phyloP scores from a whole-genome alignment of 2,888 invertebrate genomes.

The Corythucha ciliata region DNA sequence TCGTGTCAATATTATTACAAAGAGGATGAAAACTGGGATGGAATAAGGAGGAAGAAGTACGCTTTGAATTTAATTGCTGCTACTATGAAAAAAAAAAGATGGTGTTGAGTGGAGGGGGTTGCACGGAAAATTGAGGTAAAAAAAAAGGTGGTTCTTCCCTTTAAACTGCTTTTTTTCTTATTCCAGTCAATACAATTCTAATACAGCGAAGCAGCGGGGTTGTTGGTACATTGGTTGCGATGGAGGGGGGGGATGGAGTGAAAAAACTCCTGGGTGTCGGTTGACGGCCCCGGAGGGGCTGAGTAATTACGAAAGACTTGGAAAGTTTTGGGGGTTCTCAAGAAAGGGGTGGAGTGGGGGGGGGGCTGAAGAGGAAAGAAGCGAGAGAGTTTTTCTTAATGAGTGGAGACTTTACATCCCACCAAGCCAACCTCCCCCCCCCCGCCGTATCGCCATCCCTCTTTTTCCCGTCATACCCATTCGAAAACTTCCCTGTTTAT shows the following conservation, averaged over 20 bases:
- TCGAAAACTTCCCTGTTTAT: slow-evolving; percentile 23
- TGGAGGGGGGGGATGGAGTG: too few species aligned
- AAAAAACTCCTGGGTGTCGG: too few species aligned
- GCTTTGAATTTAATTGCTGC: slow-evolving; percentile 26
- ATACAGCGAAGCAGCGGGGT: too few species aligned
- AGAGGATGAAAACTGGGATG: slow-evolving; percentile 14
- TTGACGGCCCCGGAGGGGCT: too few species aligned
- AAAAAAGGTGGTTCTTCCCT: slow-evolving; percentile 19
- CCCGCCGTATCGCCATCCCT: too few species aligned
- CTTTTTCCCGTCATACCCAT: too few species aligned
- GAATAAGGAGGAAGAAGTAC: slow-evolving; percentile 13
- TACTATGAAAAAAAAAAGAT: too few species aligned
- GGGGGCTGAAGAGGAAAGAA: too few species aligned
- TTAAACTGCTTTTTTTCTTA: slow-evolving; percentile 24
- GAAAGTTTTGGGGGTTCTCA: too few species aligned
- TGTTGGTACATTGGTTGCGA: too few species aligned
- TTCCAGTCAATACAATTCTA: slow-evolving; percentile 27
- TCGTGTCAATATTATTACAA: slow-evolving; percentile 26
- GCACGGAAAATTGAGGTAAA: slow-evolving; percentile 19
- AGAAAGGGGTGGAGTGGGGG: too few species aligned
- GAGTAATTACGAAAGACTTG: slow-evolving; percentile 25
- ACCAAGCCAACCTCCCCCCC: not conserved
- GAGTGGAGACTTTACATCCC: slow-evolving; percentile 19
- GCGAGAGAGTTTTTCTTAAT: slow-evolving; percentile 21
- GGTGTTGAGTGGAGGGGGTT: too few species aligned